Conservation (phyloP, 1,140 invertebrate genomes). For the Anadara kagoshimensis region DNA sequence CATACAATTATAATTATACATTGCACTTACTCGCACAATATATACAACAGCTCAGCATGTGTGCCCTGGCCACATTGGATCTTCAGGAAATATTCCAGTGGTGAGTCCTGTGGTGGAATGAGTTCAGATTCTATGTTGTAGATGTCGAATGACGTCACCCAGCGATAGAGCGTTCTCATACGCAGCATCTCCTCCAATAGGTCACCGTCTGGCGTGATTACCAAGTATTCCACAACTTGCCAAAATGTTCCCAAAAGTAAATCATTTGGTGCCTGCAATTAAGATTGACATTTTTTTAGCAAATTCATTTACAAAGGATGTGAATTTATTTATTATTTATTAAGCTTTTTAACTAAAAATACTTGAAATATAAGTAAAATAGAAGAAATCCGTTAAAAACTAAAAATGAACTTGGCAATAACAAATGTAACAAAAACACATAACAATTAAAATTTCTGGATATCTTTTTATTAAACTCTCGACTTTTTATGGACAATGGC, state of each 20-base stretch:
- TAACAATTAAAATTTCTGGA: too few species aligned
- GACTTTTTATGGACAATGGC: too few species aligned
- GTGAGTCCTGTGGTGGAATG: constrained; percentile 33
- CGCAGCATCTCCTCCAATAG: constrained; percentile 34
- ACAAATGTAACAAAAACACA: too few species aligned
- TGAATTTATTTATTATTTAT: neutral
- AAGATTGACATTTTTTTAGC: neutral
- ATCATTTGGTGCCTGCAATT: constrained; percentile 16
- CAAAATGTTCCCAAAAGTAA: constrained; percentile 26
- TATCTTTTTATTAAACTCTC: too few species aligned
- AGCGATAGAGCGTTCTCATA: constrained; percentile 45
- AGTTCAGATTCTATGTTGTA: constrained; percentile 35
- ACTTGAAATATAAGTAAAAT: too few species aligned
- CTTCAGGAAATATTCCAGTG: constrained; percentile 45
- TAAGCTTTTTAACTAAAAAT: too few species aligned
- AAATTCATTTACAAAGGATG: neutral
- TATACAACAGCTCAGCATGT: constrained; percentile 47
- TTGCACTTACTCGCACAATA: constrained; percentile 40
- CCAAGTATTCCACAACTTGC: constrained; percentile 35
- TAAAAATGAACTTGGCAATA: too few species aligned
- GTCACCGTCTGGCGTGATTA: constrained; percentile 31
- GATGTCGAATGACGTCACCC: constrained; percentile 47
- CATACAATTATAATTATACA: too few species aligned
- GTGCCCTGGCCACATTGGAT: constrained; percentile 36
- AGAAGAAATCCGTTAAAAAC: too few species aligned